Base-by-base conservation (phyloP, 2,797 vertebrate species). In the Fringilla coelebs region DNA sequence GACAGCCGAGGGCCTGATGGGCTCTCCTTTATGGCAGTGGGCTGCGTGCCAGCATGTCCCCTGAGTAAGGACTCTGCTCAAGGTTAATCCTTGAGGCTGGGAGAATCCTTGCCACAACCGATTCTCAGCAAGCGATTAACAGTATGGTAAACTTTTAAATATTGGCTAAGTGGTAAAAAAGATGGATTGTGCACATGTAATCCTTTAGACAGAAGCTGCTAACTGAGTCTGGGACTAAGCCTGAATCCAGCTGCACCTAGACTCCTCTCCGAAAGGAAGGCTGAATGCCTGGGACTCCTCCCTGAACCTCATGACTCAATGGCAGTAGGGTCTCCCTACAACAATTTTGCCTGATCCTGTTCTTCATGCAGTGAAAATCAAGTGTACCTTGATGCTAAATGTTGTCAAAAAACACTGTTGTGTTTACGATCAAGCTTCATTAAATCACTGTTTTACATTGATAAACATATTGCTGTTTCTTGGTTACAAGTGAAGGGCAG, bases 381-480 rank as follows among this genome's bases (percentile, higher is more conserved):
- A 45, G 19, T 19, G 10, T 38, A 28, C n/a, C 7, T 61, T 52
- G 28, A 13, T 9, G 40, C 16, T 68, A 45, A 60, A 36, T 67
- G 52, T 58, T 58, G 8, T 28, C 28, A 22, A 66, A 22, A 66
- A 66, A 22, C 9, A 26, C 13, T 65, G 26, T 43, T 0, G 1
- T 9, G 22, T 75, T 43, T 58, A 66, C 0, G 0, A n/a, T 45
- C 18, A 28, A 38, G 32, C 8, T 34, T 43, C 4, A 25, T 28
- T 67, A 43, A 36, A 43, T 52, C 18, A 22, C 6, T 32, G 3
- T 19, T 67, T 51, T 67, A 32, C 62, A 24, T 4, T 51, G 54
- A 67, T 45, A 45, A 75, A 60, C 3, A 19, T 12, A 19, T 2
- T 18, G 4, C 17, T 67, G 2, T 51, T 67, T 75, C 28, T 51